phyloP scores from a whole-genome alignment of 2,113 vertebrate genomes.

The Seriola rivoliana region DNA sequence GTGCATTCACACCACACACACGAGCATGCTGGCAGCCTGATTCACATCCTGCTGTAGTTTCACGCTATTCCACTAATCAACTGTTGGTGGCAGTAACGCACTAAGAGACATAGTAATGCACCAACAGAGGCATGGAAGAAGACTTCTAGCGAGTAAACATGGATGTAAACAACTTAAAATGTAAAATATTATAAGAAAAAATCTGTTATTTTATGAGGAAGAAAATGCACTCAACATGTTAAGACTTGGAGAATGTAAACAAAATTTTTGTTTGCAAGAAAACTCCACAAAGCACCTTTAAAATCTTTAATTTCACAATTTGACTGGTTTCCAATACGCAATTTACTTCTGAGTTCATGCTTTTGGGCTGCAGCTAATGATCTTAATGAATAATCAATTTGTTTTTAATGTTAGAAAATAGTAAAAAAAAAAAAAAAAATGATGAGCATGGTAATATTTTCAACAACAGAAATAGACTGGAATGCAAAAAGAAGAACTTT shows the following conservation, averaged over 20 bases:
- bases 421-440: too few relatives aligned
- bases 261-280: neutral
- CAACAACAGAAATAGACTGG: neutral
- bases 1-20: slow-evolving; percentile 54
- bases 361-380: neutral
- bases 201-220: neutral
- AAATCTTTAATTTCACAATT: neutral
- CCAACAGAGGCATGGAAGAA: neutral
- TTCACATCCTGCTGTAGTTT: neutral
- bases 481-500: neutral
- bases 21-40: neutral
- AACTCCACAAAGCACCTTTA: neutral
- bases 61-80: too few relatives aligned
- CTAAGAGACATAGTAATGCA: neutral
- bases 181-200: neutral
- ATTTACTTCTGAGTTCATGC: neutral
- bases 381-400: neutral
- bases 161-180: neutral
- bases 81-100: neutral
- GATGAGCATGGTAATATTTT: neutral
- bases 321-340: neutral
- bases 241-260: neutral
- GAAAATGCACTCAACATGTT: neutral
- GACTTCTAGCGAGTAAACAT: neutral
- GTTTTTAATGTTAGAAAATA: neutral